Evolutionary conservation across 2,797 vertebrate genomes (phyloP).

Genomic region (Coilia nasus): DNA sequence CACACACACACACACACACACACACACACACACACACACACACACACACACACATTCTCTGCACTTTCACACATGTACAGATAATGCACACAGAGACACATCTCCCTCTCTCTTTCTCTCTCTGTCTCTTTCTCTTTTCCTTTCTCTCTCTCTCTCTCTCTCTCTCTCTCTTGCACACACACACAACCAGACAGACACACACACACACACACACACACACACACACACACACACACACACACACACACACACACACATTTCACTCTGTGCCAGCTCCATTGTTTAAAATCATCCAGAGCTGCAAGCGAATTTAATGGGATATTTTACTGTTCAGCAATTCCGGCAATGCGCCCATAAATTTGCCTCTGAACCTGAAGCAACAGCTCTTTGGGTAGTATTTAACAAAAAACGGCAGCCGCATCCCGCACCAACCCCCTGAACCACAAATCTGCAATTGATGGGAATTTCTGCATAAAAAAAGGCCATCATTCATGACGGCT

Average conservation of each 20-base stretch:
- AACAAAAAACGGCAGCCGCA: not conserved
- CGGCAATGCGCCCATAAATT: conserved; percentile 32
- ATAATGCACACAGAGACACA: too few relatives aligned
- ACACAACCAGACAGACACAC: not conserved
- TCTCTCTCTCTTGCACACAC: not conserved
- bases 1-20: not conserved
- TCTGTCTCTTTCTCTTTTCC: too few relatives aligned
- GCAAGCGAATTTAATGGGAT: conserved; percentile 29
- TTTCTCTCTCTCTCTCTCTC: too few relatives aligned
- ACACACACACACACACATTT: not conserved
- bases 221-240: conserved; percentile 18
- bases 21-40: not conserved
- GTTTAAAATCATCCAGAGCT: conserved; percentile 13
- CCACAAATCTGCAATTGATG: conserved; percentile 20
- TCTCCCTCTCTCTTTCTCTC: too few relatives aligned
- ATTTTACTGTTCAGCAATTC: conserved; percentile 23
- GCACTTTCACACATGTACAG: not conserved
- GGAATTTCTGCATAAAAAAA: conserved; percentile 9
- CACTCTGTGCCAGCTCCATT: conserved; percentile 37
- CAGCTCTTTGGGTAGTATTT: conserved; percentile 15
- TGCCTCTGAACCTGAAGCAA: conserved; percentile 29
- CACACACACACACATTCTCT: not conserved
- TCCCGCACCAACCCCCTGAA: not conserved
- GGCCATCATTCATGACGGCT: not conserved
- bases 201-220: conserved; percentile 17